A percentile compares a stretch with the other conserved stretches of the same genome.
phyloP scores from a whole-genome alignment of 2,797 vertebrate species.

The Heterohyrax brucei region DNA sequence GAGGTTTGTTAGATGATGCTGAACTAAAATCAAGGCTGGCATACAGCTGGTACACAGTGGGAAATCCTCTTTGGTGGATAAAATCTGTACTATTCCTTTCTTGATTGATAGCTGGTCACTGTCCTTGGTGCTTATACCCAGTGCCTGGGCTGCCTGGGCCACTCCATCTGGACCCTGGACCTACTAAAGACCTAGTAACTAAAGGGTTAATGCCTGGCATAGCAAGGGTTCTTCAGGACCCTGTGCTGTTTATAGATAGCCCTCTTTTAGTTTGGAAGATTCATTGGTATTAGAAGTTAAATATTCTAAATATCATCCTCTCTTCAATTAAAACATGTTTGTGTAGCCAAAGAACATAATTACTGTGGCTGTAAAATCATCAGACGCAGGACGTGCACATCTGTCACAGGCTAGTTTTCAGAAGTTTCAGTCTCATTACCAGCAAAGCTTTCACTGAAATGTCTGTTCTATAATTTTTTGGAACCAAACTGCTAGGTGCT shows the following conservation, averaged over 20 bases:
- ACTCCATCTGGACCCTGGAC: neutral
- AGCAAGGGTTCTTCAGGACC: neutral
- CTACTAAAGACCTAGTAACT: neutral
- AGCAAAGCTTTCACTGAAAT: neutral
- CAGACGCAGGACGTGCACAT: neutral
- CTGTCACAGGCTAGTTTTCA: neutral
- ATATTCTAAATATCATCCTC: neutral
- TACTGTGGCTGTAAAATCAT: neutral
- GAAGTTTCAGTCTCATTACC: neutral
- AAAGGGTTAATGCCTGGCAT: neutral
- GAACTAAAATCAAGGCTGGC: neutral
- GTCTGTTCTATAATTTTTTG: neutral
- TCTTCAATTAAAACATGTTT: neutral
- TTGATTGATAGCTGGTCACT: neutral
- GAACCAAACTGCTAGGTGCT: neutral
- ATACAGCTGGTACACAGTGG: neutral
- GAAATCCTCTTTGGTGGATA: neutral
- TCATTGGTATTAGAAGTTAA: neutral
- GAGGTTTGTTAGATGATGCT: neutral
- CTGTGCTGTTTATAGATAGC: neutral
- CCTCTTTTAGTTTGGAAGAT: neutral
- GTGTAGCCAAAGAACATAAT: neutral
- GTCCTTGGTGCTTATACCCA: neutral
- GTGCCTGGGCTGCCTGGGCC: neutral
- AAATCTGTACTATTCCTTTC: constrained; percentile 18